Base-by-base conservation (phyloP, 1,140 invertebrate species). In the Heliconius congener region DNA sequence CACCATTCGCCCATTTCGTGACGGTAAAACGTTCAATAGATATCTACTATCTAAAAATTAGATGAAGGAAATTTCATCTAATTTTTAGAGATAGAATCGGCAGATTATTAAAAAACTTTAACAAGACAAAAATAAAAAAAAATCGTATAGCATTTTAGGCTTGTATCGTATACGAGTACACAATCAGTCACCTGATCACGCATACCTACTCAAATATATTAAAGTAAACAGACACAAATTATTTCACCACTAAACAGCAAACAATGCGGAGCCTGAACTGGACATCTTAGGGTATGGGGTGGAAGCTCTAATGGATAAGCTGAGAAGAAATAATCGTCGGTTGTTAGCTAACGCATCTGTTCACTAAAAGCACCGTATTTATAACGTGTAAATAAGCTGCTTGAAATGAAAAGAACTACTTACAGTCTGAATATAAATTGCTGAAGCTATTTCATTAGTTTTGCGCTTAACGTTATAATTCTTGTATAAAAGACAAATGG, bases 341-440 rank as follows among this genome's bases (percentile, higher is more conserved):
- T 71, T 76, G 79, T 81, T 81, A 81, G 76, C 75, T 79, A 79
- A 81, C 79, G 79, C 76, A 77, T 81, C 79, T 81, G 75, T 81
- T 81, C 74, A 77, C 79, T 81, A 81, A 81, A 81, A 81, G 79
- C 79, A 77, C 79, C 60, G 76, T 81, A 81, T 81, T 81, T 81
- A 81, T 81, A 77, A 71, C 27, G 76, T 77, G 34, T 76, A 76
- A 77, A 73, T 73, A 73, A 77, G 76, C 70, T 50, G 23, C 18
- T 70, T 34, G 76, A 71, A 46, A 66, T 50, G 74, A 77, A 77
- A 77, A 77, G 70, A 55, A 77, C 76, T 77, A 77, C 39, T 70
- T 66, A 60, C n/a, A 30, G 27, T 6, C 19, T 66, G 60, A 66
- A 66, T 66, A 66, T 66, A 66, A 66, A 66, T 66, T 30, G 60